These are phyloP conservation scores for Drosophila prosaltans DNA, from an alignment of 1,140 invertebrate genomes.

Conservation along the genomic window DNA sequence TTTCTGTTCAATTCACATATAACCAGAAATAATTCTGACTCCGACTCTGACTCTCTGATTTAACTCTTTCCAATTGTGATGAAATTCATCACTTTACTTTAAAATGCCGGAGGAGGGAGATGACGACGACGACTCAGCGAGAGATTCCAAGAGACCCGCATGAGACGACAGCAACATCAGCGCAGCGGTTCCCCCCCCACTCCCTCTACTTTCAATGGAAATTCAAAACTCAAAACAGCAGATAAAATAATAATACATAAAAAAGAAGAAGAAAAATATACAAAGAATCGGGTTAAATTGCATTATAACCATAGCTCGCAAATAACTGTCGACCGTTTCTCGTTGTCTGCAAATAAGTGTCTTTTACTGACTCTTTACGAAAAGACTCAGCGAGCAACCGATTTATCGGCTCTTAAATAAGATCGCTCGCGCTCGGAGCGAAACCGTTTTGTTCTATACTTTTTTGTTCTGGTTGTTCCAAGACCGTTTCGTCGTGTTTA, in stretches of 20 bases:
- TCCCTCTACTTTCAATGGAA: constrained; percentile 63
- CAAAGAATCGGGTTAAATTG: background rate
- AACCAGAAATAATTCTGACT: constrained; percentile 29
- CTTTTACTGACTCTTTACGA: too few relatives aligned
- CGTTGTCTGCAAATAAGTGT: too few relatives aligned
- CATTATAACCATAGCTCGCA: too few relatives aligned
- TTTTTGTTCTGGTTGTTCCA: too few relatives aligned
- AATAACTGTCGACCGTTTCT: too few relatives aligned
- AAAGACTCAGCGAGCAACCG: too few relatives aligned
- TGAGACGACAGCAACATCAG: constrained; percentile 30
- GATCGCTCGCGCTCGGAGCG: too few relatives aligned
- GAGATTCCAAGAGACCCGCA: constrained; percentile 64
- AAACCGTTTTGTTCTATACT: too few relatives aligned
- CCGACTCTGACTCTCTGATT: background rate
- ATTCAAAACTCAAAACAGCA: constrained; percentile 56
- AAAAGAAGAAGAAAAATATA: constrained; percentile 1
- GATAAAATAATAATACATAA: constrained; percentile 47
- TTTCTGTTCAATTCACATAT: background rate
- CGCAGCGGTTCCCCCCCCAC: constrained; percentile 1
- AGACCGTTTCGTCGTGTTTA: too few relatives aligned
- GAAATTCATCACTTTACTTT: constrained; percentile 46
- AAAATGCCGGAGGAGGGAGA: background rate
- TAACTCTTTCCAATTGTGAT: constrained; percentile 61
- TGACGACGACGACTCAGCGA: constrained; percentile 19
- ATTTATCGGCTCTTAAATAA: too few relatives aligned